Evolutionary conservation across 53 echinoderm and acorn worm species (phyloP).

Genomic region (Holothuria leucospilota): DNA sequence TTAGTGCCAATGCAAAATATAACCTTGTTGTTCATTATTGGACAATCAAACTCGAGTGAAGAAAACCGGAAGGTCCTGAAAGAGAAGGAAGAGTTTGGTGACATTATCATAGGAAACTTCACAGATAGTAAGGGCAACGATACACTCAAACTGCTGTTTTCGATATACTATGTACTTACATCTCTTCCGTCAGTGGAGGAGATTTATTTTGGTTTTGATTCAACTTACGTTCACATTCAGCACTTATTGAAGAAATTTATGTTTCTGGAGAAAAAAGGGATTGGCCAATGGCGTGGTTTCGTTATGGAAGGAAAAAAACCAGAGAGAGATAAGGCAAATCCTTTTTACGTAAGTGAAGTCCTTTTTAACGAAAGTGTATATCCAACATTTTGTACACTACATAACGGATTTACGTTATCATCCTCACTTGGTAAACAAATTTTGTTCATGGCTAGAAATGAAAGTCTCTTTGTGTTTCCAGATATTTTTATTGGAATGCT

Average conservation of each 20-base stretch:
- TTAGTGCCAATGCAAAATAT: too few relatives aligned
- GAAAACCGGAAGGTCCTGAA: too few relatives aligned
- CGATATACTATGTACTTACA: not conserved
- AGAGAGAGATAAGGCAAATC: not conserved
- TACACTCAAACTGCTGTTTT: slow-evolving; percentile 28
- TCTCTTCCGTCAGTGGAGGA: not conserved
- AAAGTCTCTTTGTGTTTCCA: not conserved
- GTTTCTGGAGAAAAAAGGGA: not conserved
- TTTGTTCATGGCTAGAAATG: slow-evolving; percentile 4
- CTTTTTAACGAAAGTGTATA: not conserved
- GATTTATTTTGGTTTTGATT: slow-evolving; percentile 27
- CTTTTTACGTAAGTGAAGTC: slow-evolving; percentile 7
- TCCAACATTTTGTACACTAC: slow-evolving; percentile 10
- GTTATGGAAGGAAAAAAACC: not conserved
- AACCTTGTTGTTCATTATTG: too few relatives aligned
- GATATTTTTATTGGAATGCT: slow-evolving; percentile 22
- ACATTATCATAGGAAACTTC: slow-evolving; percentile 45
- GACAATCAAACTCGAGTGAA: too few relatives aligned
- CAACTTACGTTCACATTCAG: slow-evolving; percentile 28
- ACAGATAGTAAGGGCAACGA: not conserved
- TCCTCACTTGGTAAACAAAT: not conserved
- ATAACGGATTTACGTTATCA: slow-evolving; percentile 26
- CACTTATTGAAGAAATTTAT: not conserved
- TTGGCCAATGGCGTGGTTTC: not conserved
- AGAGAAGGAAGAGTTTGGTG: slow-evolving; percentile 1